Evolutionary conservation across 2,113 vertebrate genomes (phyloP).

Genomic region (Monopterus albus): DNA sequence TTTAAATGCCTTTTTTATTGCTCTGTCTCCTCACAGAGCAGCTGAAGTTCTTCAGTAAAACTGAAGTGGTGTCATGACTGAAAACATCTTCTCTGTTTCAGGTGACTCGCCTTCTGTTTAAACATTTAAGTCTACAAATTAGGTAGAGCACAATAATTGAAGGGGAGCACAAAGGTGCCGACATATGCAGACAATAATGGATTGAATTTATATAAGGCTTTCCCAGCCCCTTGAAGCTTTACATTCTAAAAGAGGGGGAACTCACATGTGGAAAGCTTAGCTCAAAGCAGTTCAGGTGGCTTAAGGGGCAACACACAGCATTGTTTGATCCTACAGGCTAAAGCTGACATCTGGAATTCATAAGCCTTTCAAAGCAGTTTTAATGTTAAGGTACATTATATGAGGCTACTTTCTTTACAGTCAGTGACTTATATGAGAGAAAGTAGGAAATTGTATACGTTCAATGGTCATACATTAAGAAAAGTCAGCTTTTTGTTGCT

Average conservation of each 20-base stretch:
- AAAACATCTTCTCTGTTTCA: conserved; percentile 37
- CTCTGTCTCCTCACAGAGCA: not conserved
- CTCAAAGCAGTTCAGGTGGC: conserved; percentile 49
- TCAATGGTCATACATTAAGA: not conserved
- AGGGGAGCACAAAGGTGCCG: conserved; percentile 53
- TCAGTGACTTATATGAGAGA: not conserved
- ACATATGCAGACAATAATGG: conserved; percentile 73
- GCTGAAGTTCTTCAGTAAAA: not conserved
- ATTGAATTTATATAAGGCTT: conserved; percentile 59
- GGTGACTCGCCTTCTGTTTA: conserved; percentile 64
- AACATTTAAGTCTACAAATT: conserved; percentile 67
- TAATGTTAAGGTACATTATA: conserved; percentile 16
- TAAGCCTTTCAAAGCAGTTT: conserved; percentile 36
- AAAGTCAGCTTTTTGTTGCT: not conserved
- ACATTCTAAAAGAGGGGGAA: conserved; percentile 42
- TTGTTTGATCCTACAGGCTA: conserved; percentile 58
- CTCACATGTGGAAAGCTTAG: conserved; percentile 63
- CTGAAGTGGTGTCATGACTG: not conserved
- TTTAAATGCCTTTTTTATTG: conserved; percentile 53
- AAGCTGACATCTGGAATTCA: conserved; percentile 59
- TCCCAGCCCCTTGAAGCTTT: conserved; percentile 56
- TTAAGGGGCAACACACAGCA: conserved; percentile 24
- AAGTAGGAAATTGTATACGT: conserved; percentile 30
- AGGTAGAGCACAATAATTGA: conserved; percentile 42
- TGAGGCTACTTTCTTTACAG: not conserved